phyloP scores from a whole-genome alignment of 2,888 invertebrate genomes.

The Pediacus dermestoides region DNA sequence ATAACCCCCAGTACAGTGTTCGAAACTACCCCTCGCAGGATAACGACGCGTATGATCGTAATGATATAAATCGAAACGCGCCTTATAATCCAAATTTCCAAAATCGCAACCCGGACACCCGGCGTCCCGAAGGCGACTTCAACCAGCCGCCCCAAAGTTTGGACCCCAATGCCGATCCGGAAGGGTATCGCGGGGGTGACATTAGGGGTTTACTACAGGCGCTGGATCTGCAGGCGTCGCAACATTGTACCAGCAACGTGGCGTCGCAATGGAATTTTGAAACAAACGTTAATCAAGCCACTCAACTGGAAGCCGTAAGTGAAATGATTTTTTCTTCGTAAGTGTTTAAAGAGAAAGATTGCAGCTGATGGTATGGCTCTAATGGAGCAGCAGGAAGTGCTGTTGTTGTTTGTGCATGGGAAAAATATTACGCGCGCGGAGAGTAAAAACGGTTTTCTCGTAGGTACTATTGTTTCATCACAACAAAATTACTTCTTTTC shows the following conservation, averaged over 20 bases:
- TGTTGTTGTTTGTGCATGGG: too few relatives aligned
- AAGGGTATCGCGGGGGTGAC: constrained; percentile 38
- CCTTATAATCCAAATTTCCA: constrained; percentile 17
- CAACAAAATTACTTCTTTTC: too few relatives aligned
- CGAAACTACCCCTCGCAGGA: constrained; percentile 7
- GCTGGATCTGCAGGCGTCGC: constrained; percentile 71
- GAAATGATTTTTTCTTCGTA: too few relatives aligned
- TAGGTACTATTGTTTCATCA: too few relatives aligned
- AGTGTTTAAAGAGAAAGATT: too few relatives aligned
- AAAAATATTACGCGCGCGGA: too few relatives aligned
- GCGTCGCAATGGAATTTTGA: constrained; percentile 87
- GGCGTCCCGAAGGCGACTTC: constrained; percentile 9
- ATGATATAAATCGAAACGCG: constrained; percentile 18
- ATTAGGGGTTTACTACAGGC: constrained; percentile 61
- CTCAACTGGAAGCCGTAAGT: constrained; percentile 82
- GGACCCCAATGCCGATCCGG: background rate
- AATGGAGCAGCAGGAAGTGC: too few relatives aligned
- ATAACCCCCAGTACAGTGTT: constrained; percentile 16
- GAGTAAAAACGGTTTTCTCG: too few relatives aligned
- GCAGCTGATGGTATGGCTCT: too few relatives aligned
- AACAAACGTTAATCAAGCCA: constrained; percentile 79
- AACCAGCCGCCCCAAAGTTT: constrained; percentile 10
- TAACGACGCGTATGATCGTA: background rate
- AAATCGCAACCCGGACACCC: constrained; percentile 15
- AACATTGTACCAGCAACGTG: constrained; percentile 82